Conservation (phyloP, 2,113 vertebrate genomes). For the Hepsetus odoe region DNA sequence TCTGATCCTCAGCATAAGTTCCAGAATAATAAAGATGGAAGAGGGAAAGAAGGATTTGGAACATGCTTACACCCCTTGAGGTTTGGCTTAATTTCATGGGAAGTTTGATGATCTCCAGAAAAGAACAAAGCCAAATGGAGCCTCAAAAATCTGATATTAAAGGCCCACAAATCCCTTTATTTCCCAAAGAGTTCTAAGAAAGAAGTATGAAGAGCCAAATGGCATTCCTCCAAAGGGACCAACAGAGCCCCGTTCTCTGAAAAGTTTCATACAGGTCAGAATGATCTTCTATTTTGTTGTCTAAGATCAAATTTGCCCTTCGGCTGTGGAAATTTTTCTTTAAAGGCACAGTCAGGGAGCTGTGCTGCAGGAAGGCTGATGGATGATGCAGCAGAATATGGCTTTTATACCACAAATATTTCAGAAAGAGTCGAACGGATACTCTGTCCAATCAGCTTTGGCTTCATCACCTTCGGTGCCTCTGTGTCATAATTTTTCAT, state of each 20-base stretch:
- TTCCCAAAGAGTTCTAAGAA: neutral
- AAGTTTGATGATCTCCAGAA: neutral
- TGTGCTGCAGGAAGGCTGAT: neutral
- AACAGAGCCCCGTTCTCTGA: neutral
- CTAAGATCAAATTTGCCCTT: neutral
- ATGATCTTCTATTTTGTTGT: neutral
- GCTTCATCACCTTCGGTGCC: too few species aligned
- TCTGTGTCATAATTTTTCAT: too few species aligned
- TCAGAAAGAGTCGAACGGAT: too few species aligned
- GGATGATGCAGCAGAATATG: neutral
- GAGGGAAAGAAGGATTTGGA: neutral
- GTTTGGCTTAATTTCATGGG: conserved; percentile 13
- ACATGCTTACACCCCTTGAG: conserved; percentile 13
- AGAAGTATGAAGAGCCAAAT: conserved; percentile 5
- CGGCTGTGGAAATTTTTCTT: conserved; percentile 5
- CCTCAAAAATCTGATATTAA: neutral
- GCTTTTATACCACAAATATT: too few species aligned
- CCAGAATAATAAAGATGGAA: conserved; percentile 11
- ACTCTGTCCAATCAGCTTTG: too few species aligned
- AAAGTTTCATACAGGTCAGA: conserved; percentile 1
- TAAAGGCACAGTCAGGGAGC: neutral
- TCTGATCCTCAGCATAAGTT: neutral
- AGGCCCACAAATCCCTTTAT: neutral
- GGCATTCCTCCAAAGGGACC: neutral
- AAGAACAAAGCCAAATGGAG: neutral